A percentile compares a stretch with the other conserved stretches of the same genome.
phyloP scores from a whole-genome alignment of 1,140 invertebrate genomes.

The Psilanteris sp. region DNA sequence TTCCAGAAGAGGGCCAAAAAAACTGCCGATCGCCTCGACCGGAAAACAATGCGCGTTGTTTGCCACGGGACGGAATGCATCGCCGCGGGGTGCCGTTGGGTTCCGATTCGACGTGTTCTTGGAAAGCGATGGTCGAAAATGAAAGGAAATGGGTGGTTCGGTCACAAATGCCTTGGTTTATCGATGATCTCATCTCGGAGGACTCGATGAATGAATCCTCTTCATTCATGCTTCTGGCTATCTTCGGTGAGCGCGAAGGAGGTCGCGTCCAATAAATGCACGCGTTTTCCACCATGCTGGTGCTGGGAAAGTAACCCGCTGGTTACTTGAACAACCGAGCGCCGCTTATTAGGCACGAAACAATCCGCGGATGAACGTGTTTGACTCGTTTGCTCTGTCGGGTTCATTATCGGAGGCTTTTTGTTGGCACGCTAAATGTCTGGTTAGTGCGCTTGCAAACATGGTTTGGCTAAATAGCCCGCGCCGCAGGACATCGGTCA shows the following conservation, averaged over 20 bases:
- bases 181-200: slow-evolving; percentile 70
- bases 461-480: slow-evolving; percentile 48
- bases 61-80: slow-evolving; percentile 45
- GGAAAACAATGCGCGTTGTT: slow-evolving; percentile 44
- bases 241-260: slow-evolving; percentile 60
- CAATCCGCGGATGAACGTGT: slow-evolving; percentile 68
- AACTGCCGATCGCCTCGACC: too few relatives aligned
- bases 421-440: slow-evolving; percentile 69
- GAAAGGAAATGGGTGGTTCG: slow-evolving; percentile 69
- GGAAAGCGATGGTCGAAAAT: slow-evolving; percentile 46
- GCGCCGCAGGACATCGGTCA: slow-evolving; percentile 68
- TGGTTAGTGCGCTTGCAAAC: slow-evolving; percentile 29
- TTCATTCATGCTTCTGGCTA: slow-evolving; percentile 72
- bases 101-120: slow-evolving; percentile 49
- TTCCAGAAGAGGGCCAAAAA: too few relatives aligned
- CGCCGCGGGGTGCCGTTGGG: slow-evolving; percentile 49
- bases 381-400: slow-evolving; percentile 66
- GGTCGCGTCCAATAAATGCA: slow-evolving; percentile 32
- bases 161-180: slow-evolving; percentile 72
- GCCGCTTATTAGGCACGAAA: slow-evolving; percentile 41
- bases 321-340: too few relatives aligned
- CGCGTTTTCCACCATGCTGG: slow-evolving; percentile 19
- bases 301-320: slow-evolving; percentile 38
- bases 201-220: slow-evolving; percentile 59
- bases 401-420: slow-evolving; percentile 74